Conservation (phyloP, 2,888 invertebrate genomes). For the Perizoma affinitatum region DNA sequence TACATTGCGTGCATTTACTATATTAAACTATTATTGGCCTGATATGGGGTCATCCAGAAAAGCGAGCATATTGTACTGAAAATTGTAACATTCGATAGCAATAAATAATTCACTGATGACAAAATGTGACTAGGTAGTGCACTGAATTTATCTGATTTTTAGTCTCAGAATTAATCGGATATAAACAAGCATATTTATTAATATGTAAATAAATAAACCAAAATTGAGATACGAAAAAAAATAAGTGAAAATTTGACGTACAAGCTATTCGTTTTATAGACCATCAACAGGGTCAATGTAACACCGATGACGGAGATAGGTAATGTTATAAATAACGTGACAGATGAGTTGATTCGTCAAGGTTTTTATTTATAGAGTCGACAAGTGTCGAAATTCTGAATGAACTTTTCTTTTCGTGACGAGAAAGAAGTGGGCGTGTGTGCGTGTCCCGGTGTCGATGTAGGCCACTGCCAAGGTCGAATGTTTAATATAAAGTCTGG, state of each 20-base stretch:
- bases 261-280: not conserved
- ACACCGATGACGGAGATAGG: conserved; percentile 53
- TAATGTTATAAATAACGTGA: conserved; percentile 58
- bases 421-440: conserved; percentile 75
- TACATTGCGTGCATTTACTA: not conserved
- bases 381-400: conserved; percentile 74
- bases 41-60: too few relatives aligned
- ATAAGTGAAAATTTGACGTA: too few relatives aligned
- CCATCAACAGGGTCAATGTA: conserved; percentile 46
- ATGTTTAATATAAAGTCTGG: conserved; percentile 85
- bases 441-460: conserved; percentile 81
- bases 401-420: conserved; percentile 81
- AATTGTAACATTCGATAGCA: too few relatives aligned
- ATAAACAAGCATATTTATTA: not conserved
- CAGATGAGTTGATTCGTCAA: conserved; percentile 69
- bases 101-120: too few relatives aligned
- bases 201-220: not conserved
- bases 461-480: conserved; percentile 84
- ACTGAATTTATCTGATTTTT: not conserved
- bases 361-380: conserved; percentile 74
- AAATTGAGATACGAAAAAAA: not conserved
- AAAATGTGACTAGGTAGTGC: too few relatives aligned
- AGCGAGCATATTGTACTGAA: too few relatives aligned
- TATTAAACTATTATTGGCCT: not conserved
- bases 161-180: conserved; percentile 8